A percentile compares a stretch with the other conserved stretches of the same genome.
Evolutionary conservation across 2,888 invertebrate species (phyloP).

Genomic region (Orchestes rusci): DNA sequence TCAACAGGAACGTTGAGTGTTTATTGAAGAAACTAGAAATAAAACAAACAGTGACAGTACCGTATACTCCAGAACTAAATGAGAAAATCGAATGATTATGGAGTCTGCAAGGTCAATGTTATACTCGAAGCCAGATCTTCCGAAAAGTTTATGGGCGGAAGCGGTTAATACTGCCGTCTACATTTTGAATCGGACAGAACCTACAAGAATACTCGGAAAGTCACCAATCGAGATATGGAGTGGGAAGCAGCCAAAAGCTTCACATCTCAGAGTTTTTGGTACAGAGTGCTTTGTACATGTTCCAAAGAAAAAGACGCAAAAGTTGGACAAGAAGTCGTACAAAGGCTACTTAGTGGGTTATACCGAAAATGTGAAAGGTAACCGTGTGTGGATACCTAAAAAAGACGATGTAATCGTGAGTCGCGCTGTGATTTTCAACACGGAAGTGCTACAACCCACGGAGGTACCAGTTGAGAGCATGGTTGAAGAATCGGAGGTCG

Average conservation of each 20-base stretch:
- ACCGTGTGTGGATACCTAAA: slow-evolving; percentile 4
- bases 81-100: too few species aligned
- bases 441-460: too few species aligned
- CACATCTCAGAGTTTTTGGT: slow-evolving; percentile 1
- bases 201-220: background rate
- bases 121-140: too few species aligned
- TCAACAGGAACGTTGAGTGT: too few species aligned
- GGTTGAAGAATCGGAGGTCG: too few species aligned
- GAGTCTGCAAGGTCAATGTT: too few species aligned
- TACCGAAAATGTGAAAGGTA: slow-evolving; percentile 1
- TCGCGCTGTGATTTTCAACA: too few species aligned
- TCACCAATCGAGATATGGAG: slow-evolving; percentile 5
- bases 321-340: slow-evolving; percentile 1
- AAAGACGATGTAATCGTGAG: slow-evolving; percentile 3
- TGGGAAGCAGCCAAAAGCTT: background rate
- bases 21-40: too few species aligned
- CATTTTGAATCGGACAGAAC: slow-evolving; percentile 9
- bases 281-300: slow-evolving; percentile 1
- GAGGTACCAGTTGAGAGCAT: too few species aligned
- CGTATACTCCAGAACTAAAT: background rate
- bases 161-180: slow-evolving; percentile 6
- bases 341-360: slow-evolving; percentile 3
- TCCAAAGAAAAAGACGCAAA: background rate
- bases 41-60: too few species aligned
- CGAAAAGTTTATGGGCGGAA: slow-evolving; percentile 10